phyloP scores from a whole-genome alignment of 1,140 invertebrate species.

The Calliphora vicina region DNA sequence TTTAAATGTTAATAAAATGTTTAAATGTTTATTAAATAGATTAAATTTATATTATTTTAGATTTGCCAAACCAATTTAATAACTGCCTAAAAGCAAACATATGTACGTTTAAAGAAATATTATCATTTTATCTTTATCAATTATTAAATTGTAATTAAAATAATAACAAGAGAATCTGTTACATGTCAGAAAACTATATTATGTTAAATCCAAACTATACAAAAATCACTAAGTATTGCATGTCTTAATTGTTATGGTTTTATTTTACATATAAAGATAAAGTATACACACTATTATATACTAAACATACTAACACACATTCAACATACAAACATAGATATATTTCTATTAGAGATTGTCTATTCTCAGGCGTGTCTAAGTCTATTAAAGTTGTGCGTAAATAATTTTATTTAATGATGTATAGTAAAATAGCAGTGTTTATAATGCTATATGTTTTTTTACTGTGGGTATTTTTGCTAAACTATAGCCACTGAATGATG shows the following conservation, averaged over 20 bases:
- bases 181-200: neutral
- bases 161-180: neutral
- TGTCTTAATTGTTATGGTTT: neutral
- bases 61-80: too few species aligned
- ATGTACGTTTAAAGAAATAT: too few species aligned
- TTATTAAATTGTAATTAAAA: constrained; percentile 2
- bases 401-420: neutral
- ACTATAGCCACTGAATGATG: too few species aligned
- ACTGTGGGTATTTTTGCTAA: too few species aligned
- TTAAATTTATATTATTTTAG: too few species aligned
- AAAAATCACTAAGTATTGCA: neutral
- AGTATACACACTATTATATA: neutral
- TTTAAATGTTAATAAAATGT: too few species aligned
- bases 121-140: neutral
- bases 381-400: neutral
- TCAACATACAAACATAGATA: neutral
- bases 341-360: neutral
- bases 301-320: neutral
- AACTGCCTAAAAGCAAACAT: too few species aligned
- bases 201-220: too few species aligned
- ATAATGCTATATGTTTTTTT: too few species aligned
- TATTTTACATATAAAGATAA: neutral
- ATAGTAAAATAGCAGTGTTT: neutral
- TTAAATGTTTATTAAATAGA: too few species aligned
- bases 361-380: neutral